Percentiles rank a stretch among this genome's conserved stretches.
These are phyloP conservation scores for Drosophila sechellia DNA, from an alignment of 1,140 invertebrate genomes.

Conservation along the genomic window DNA sequence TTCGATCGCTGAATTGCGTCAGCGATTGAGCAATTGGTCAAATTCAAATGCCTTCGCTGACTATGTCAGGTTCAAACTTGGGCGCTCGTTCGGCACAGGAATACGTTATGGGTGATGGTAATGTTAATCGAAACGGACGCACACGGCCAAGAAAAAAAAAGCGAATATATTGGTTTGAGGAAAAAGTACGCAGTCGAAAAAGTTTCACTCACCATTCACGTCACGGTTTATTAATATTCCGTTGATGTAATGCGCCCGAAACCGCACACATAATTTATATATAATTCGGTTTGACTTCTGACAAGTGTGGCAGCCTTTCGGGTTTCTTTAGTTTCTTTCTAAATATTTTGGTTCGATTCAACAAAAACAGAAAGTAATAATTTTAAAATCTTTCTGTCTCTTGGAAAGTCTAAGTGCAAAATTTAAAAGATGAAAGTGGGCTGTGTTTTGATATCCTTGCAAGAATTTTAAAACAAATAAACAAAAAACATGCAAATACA, in stretches of 20 bases:
- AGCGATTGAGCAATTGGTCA: slow-evolving; percentile 74
- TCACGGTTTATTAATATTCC: slow-evolving; percentile 80
- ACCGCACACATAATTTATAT: slow-evolving; percentile 15
- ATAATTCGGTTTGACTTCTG: slow-evolving; percentile 50
- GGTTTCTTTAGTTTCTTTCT: slow-evolving; percentile 18
- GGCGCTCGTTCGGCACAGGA: slow-evolving; percentile 20
- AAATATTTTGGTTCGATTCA: slow-evolving; percentile 28
- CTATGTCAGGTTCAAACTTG: slow-evolving; percentile 75
- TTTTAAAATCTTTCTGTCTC: background rate
- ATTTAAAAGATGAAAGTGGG: background rate
- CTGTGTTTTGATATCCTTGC: background rate
- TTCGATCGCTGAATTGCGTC: slow-evolving; percentile 49
- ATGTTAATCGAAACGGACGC: slow-evolving; percentile 49
- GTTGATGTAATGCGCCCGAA: slow-evolving; percentile 68
- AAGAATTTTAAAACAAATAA: background rate
- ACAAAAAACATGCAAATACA: too few relatives aligned
- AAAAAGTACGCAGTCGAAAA: slow-evolving; percentile 38
- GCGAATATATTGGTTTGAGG: slow-evolving; percentile 9
- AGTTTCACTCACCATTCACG: slow-evolving; percentile 48
- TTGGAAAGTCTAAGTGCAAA: background rate
- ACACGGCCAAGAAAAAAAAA: slow-evolving; percentile 24
- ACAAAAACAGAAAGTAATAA: background rate
- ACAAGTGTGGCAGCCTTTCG: slow-evolving; percentile 33
- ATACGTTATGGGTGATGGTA: slow-evolving; percentile 8
- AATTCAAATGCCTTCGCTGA: slow-evolving; percentile 66